Evolutionary conservation across 2,797 vertebrate species (phyloP).

Genomic region (Hyperoplus lanceolatus): DNA sequence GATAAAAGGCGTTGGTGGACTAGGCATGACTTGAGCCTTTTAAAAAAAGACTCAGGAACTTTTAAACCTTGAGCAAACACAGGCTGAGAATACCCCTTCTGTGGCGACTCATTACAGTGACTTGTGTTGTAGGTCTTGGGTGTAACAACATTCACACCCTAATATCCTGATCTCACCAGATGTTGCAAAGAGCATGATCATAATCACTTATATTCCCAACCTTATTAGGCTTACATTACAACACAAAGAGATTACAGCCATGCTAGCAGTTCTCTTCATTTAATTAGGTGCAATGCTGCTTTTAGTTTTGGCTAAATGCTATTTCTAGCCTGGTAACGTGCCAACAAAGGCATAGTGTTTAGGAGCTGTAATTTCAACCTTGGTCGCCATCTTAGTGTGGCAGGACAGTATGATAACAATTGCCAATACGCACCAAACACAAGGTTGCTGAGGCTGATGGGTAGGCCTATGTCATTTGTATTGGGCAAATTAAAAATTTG

Average conservation of each 20-base stretch:
- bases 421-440: background rate
- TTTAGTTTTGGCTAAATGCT: background rate
- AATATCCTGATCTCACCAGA: conserved; percentile 7
- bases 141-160: background rate
- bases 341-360: background rate
- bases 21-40: conserved; percentile 5
- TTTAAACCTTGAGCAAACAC: conserved; percentile 39
- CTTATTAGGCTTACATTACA: too few relatives aligned
- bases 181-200: background rate
- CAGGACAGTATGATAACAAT: background rate
- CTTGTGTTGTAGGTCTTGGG: background rate
- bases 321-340: background rate
- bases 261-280: background rate
- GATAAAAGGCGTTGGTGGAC: background rate
- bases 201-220: background rate
- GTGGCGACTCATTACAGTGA: background rate
- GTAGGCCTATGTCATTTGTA: background rate
- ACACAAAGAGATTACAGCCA: background rate
- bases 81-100: background rate
- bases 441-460: background rate
- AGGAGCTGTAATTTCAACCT: background rate
- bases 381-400: background rate
- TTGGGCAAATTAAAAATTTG: too few relatives aligned
- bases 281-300: background rate
- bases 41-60: background rate